Base-by-base conservation (phyloP, 2,113 vertebrate genomes). In the Cryptoleucopteryx plumbea region DNA sequence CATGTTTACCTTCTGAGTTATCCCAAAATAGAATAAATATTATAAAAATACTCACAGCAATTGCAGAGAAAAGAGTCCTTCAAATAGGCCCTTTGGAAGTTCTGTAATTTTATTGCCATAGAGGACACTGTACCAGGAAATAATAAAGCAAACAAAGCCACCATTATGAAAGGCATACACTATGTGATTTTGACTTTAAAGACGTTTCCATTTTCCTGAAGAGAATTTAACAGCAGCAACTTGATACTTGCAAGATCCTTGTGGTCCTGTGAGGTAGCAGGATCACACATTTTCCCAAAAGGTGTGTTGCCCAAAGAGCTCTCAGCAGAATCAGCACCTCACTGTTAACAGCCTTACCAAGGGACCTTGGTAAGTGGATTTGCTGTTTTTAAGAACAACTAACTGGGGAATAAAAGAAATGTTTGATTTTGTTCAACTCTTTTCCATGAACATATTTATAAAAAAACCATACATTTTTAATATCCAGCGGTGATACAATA, bases 101-200 rank as follows among this genome's bases (percentile, higher is more conserved):
- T 99, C 99, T 15, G 99, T 99, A 95, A 99, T 99, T 98, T 99
- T 99, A 97, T 99, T 99, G 90, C 99, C 99, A 91, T 99, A 99
- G 31, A 99, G 98, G 48, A 99, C 99, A 65, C 99, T 99, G 97
- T 47, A 96, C 73, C 90, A 94, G 80, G 87, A 94, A 89, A 94
- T 18, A 93, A 92, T 8, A 61, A 91, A 70, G 22, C 36, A 92
- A 81, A 77, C 8, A 91, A 89, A 79, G 43, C 13, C 3, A 4
- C 18, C 71, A 66, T 84, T 56, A 93, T 17, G 16, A 87, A 79
- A 68, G 52, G 48, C 42, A 67, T 55, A 70, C 3, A 43, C 40
- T 11, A 34, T 13, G 16, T 25, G 29, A 77, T 84, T 91, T 83
- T 75, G 58, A 84, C 31, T 79, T 62, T 48, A 70, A 27, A 80